Evolutionary conservation across 2,888 invertebrate species (phyloP).

Genomic region (Tribolium freemani): DNA sequence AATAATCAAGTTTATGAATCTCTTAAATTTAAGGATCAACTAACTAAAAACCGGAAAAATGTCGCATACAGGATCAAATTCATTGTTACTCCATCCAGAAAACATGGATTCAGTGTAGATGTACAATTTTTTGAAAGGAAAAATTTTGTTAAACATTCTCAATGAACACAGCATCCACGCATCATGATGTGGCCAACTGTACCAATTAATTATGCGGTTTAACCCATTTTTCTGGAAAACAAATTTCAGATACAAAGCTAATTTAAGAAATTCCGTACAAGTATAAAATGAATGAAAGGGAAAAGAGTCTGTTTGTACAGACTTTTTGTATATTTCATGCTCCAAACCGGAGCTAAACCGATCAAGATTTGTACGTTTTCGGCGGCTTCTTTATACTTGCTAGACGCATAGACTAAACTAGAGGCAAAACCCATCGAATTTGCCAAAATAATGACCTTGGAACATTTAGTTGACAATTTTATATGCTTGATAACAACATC

Average conservation of each 20-base stretch:
- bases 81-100: neutral
- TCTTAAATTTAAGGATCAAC: neutral
- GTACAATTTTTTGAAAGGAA: neutral
- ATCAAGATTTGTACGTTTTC: neutral
- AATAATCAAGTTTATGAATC: neutral
- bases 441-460: constrained; percentile 6
- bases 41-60: no score
- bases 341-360: neutral
- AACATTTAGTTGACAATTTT: neutral
- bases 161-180: neutral
- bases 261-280: neutral
- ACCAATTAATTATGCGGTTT: neutral
- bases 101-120: neutral
- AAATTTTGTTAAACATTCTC: neutral
- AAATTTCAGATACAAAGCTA: neutral
- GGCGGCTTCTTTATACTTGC: constrained; percentile 1
- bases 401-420: constrained; percentile 2
- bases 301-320: neutral
- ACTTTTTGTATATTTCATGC: neutral
- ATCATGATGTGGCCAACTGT: neutral
- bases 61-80: constrained; percentile 1
- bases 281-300: neutral
- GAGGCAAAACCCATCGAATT: constrained; percentile 7
- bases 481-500: constrained; percentile 6
- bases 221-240: neutral